phyloP scores from a whole-genome alignment of 2,797 vertebrate genomes.

The Sebastes vulpes region DNA sequence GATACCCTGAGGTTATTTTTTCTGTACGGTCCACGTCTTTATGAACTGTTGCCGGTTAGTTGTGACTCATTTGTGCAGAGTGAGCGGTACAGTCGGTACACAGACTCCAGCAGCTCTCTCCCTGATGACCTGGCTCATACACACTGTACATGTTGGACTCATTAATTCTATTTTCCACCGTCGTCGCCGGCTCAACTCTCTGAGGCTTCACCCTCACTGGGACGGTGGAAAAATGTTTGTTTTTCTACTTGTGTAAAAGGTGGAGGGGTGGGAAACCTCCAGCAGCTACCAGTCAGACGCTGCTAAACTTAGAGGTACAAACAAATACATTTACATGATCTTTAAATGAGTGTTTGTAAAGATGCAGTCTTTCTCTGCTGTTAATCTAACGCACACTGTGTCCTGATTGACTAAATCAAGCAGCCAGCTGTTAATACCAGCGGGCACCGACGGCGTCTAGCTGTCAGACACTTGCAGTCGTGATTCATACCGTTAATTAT shows the following conservation, averaged over 20 bases:
- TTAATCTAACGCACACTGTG: background rate
- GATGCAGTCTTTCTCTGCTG: background rate
- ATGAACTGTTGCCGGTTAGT: background rate
- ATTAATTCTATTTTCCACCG: conserved; percentile 60
- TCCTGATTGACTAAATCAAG: background rate
- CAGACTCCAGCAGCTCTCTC: background rate
- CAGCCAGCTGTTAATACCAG: background rate
- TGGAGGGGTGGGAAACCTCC: background rate
- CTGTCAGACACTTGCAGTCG: background rate
- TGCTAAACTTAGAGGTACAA: conserved; percentile 13
- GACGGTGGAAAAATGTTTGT: conserved; percentile 30
- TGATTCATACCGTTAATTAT: background rate
- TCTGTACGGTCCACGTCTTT: background rate
- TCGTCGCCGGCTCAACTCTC: conserved; percentile 11
- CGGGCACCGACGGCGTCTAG: background rate
- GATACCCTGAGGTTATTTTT: background rate
- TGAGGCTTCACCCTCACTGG: conserved; percentile 16
- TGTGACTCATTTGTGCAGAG: conserved; percentile 25
- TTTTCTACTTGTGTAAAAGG: conserved; percentile 4
- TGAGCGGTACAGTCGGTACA: no score
- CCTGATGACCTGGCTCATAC: background rate
- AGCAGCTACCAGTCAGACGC: background rate
- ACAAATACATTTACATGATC: background rate
- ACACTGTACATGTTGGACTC: conserved; percentile 45
- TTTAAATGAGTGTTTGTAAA: background rate